Evolutionary conservation across 2,888 invertebrate species (phyloP).

Genomic region (Neoitamus cyanurus): DNA sequence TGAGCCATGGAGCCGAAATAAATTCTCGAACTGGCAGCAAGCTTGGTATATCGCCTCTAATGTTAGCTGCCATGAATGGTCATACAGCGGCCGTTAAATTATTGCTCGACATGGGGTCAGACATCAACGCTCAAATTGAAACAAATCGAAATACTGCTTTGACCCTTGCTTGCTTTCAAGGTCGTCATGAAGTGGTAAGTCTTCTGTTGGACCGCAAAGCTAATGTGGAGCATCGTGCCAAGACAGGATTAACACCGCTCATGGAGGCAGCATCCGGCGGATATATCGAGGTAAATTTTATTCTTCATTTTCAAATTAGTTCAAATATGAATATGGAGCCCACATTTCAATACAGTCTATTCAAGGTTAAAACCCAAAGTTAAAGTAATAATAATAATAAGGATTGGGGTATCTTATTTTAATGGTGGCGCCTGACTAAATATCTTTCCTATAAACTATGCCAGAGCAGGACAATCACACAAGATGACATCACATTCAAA

Average conservation of each 20-base stretch:
- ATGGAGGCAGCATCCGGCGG: conserved; percentile 99
- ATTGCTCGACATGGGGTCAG: conserved; percentile 96
- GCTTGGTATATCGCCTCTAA: conserved; percentile 97
- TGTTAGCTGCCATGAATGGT: conserved; percentile 99
- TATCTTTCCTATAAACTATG: no score
- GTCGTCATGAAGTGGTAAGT: conserved; percentile 97
- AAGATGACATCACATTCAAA: no score
- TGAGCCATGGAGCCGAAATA: conserved; percentile 96
- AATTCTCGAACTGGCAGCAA: conserved; percentile 98
- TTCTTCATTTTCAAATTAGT: not conserved
- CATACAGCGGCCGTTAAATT: conserved; percentile 94
- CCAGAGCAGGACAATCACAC: no score
- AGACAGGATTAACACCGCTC: conserved; percentile 97
- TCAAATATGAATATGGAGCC: not conserved
- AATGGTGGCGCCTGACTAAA: no score
- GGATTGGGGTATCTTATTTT: no score
- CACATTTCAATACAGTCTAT: no score
- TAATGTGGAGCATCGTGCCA: conserved; percentile 98
- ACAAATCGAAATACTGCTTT: conserved; percentile 98
- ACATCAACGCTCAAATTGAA: conserved; percentile 99
- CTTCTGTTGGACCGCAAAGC: conserved; percentile 95
- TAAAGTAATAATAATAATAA: no score
- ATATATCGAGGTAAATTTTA: conserved; percentile 79
- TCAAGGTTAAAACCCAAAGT: no score
- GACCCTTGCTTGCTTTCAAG: conserved; percentile 98